Base-by-base conservation (phyloP, 1,140 invertebrate species). In the Potamilus streckersoni region DNA sequence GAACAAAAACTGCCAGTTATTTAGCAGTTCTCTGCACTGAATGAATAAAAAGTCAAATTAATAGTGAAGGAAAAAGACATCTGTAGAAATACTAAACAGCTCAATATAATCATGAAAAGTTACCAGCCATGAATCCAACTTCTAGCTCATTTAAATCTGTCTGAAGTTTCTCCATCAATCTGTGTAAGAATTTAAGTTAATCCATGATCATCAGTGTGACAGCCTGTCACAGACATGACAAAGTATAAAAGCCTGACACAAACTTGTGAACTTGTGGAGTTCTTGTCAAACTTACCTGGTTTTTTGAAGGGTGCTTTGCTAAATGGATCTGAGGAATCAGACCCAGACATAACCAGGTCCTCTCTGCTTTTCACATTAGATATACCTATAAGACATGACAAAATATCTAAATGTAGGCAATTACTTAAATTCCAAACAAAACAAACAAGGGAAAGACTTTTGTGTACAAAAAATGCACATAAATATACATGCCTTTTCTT, bases 261-360 rank as follows among this genome's bases (percentile, higher is more conserved):
- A 49, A 49, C 6, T 6, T 49, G 38, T 49, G 11, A 49, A 11
- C 38, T 49, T 49, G 38, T 49, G 38, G 38, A 49, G 38, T 49
- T 49, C 38, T 49, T 49, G 38, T 49, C 38, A 49, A 31, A 49
- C 75, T 77, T 89, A 93, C 92, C 91, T 85, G 94, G 93, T 88
- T 94, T 92, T 90, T 92, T 94, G 86, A 96, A 95, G 59, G 95
- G 95, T 74, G 94, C 95, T 80, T 94, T 94, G 84, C 94, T 93
- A 85, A 96, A 96, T 63, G 95, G 95, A 91, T 96, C 94, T 3
- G 91, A 88, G 69, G 91, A 88, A 81, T 93, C 93, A 38, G 93
- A 90, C n/a, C 93, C 92, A n/a, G 92, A 93, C 93, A 94, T 94
- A 27, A 94, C 93, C 74, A 94, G 90, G 88, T 93, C 94, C 89